These are phyloP conservation scores for Oreohelix idahoensis DNA, from an alignment of 1,140 invertebrate species.

Conservation along the genomic window DNA sequence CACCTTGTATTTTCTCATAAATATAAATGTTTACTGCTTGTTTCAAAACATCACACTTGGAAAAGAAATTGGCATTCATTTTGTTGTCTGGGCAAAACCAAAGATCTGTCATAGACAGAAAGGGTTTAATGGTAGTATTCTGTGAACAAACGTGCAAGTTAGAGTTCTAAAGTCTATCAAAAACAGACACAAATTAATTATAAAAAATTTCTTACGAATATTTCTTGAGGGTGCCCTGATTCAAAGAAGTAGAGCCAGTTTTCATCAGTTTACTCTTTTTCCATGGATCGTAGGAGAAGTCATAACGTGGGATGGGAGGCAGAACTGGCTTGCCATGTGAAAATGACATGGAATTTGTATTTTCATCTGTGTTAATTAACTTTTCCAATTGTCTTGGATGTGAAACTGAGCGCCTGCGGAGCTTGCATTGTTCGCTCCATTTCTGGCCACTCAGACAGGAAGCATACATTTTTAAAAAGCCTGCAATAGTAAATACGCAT, in stretches of 20 bases:
- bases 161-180: no score
- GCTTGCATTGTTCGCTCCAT: not conserved
- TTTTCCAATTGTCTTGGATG: not conserved
- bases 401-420: not conserved
- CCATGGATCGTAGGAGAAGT: constrained; percentile 22
- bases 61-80: no score
- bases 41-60: no score
- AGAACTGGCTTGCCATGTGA: constrained; percentile 14
- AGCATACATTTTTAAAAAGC: not conserved
- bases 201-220: constrained; percentile 24
- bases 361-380: not conserved
- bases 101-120: no score
- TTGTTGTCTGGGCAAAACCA: no score
- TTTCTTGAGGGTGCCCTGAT: constrained; percentile 10
- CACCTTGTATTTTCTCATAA: no score
- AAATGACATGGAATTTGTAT: constrained; percentile 1
- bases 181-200: no score
- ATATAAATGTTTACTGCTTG: no score
- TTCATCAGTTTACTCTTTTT: constrained; percentile 24
- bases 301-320: not conserved
- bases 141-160: no score
- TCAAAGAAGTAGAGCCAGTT: not conserved
- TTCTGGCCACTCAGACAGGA: not conserved
- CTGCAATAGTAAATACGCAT: not conserved
- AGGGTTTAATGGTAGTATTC: no score